A percentile compares a stretch with the other conserved stretches of the same genome.
Evolutionary conservation across 1,140 invertebrate species (phyloP).

Genomic region (Pemphigus obesinymphae): DNA sequence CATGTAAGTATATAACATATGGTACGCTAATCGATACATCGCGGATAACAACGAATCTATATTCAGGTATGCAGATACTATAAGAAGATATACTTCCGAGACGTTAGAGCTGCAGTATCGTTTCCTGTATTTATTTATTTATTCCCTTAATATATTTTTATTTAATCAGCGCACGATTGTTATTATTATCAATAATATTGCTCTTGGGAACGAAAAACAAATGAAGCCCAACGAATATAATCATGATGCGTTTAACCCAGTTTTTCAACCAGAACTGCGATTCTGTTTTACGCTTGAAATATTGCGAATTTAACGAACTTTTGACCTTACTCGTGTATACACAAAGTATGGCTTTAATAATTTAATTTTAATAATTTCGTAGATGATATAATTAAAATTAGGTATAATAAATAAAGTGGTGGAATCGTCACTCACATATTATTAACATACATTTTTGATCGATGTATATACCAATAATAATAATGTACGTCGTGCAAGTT

Average conservation of each 20-base stretch:
- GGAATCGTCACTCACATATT: too few species aligned
- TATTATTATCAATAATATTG: not conserved
- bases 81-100: too few species aligned
- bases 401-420: too few species aligned
- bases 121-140: not conserved
- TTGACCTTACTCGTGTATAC: not conserved
- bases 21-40: not conserved
- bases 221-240: not conserved
- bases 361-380: too few species aligned
- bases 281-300: not conserved
- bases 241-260: not conserved
- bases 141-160: not conserved
- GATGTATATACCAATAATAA: not conserved
- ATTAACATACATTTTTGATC: too few species aligned
- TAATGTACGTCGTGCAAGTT: not conserved
- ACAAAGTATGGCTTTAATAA: too few species aligned
- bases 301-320: not conserved
- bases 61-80: too few species aligned
- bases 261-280: slow-evolving; percentile 1
- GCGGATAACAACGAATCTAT: not conserved
- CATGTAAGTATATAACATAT: not conserved
- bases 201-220: not conserved
- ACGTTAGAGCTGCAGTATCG: not conserved
- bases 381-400: too few species aligned
- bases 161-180: not conserved